Conservation (phyloP, 2,888 invertebrate species). For the Orthosia gracilis region DNA sequence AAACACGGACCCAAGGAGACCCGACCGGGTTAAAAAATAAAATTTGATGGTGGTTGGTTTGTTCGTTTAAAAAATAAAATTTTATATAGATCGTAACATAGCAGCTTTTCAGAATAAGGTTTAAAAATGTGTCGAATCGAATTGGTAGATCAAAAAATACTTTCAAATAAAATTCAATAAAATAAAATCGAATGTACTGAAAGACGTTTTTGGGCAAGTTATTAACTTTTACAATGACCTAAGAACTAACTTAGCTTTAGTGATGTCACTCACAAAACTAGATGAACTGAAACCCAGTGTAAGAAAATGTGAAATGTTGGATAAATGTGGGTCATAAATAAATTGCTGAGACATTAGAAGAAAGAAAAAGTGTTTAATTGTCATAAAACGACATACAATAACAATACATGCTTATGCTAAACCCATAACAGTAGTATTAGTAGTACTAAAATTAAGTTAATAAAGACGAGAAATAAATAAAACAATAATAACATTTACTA, state of each 20-base stretch:
- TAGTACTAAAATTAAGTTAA: too few relatives aligned
- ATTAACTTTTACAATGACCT: constrained; percentile 6
- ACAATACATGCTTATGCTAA: too few relatives aligned
- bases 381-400: too few relatives aligned
- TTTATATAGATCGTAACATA: constrained; percentile 55
- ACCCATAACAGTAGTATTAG: too few relatives aligned
- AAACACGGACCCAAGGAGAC: constrained; percentile 64
- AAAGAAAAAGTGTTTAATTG: too few relatives aligned
- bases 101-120: constrained; percentile 51
- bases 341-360: background rate
- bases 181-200: constrained; percentile 32
- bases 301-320: constrained; percentile 2
- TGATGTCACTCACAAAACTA: background rate
- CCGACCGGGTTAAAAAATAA: constrained; percentile 63
- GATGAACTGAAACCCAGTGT: background rate
- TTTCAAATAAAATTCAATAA: constrained; percentile 19
- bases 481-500: too few relatives aligned
- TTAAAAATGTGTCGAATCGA: constrained; percentile 46
- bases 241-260: constrained; percentile 7
- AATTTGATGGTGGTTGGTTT: constrained; percentile 54
- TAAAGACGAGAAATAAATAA: too few relatives aligned
- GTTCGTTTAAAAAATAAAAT: constrained; percentile 52
- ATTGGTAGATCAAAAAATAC: constrained; percentile 38
- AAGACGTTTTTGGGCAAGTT: constrained; percentile 12
- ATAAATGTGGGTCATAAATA: background rate